Evolutionary conservation across 2,888 invertebrate genomes (phyloP).

Genomic region (Brassicogethes aeneus): DNA sequence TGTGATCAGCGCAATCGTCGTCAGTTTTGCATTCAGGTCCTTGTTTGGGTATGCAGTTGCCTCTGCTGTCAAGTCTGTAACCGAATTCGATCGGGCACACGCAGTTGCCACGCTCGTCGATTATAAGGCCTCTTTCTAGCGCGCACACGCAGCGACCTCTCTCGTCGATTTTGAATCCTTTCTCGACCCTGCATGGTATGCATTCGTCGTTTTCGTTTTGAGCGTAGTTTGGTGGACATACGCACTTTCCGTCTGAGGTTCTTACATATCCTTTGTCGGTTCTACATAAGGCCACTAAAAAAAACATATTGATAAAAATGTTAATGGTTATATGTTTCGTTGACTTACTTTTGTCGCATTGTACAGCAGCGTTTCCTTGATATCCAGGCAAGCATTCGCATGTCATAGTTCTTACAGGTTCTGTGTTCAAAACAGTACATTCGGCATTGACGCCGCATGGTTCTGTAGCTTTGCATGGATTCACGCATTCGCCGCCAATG

Average conservation of each 20-base stretch:
- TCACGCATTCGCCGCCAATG: slow-evolving; percentile 69
- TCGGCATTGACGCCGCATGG: slow-evolving; percentile 76
- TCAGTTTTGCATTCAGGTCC: slow-evolving; percentile 58
- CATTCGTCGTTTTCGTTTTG: slow-evolving; percentile 71
- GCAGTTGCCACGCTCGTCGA: slow-evolving; percentile 69
- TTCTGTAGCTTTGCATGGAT: slow-evolving; percentile 69
- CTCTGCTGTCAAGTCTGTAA: slow-evolving; percentile 51
- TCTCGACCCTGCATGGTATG: slow-evolving; percentile 58
- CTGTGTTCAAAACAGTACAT: slow-evolving; percentile 71
- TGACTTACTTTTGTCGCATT: slow-evolving; percentile 74
- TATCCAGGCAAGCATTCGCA: slow-evolving; percentile 82
- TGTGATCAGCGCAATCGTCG: slow-evolving; percentile 67
- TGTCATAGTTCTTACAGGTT: slow-evolving; percentile 79
- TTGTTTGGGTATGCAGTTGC: slow-evolving; percentile 49
- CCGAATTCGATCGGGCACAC: slow-evolving; percentile 63
- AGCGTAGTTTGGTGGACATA: slow-evolving; percentile 70
- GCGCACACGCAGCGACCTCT: slow-evolving; percentile 78
- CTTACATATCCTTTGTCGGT: slow-evolving; percentile 60
- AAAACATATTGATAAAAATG: too few relatives aligned
- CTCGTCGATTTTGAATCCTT: slow-evolving; percentile 67
- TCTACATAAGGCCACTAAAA: slow-evolving; percentile 52
- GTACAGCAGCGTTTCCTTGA: slow-evolving; percentile 76
- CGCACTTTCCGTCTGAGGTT: slow-evolving; percentile 56
- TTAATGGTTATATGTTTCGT: too few relatives aligned
- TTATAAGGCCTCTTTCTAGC: slow-evolving; percentile 64